Evolutionary conservation across 2,113 vertebrate genomes (phyloP), one percentile per base, ranked within the genome.

Genomic region (Chaetura pelagica): DNA sequence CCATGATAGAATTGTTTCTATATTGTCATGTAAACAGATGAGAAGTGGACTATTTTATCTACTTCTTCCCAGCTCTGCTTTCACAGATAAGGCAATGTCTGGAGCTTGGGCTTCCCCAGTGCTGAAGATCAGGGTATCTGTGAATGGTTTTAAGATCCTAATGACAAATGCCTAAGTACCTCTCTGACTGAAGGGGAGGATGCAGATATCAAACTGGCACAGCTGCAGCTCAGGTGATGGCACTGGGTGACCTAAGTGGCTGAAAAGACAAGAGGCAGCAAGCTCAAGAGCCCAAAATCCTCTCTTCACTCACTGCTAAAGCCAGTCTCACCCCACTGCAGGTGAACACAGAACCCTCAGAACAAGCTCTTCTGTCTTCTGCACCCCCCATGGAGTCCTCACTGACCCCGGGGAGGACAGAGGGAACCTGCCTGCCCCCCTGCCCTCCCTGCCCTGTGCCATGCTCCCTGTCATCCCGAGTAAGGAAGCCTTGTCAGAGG

Each of bases 201-300:
- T 1, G 0, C 2, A 2, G 38, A 26, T 75, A 32, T 34, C 14
- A 62, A 26, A 18, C 4, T 0, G 1, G 30, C 11, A 26, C 14
- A 12, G 7, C 0, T 48, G 9, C 12, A 24, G 52, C 19, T 23
- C 57, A 24, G 10, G 34, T 4, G 1, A 46, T 15, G 32, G 57
- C 69, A 58, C 20, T 10, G 24, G 18, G 27, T 0, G 3, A 58
- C 18, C 4, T 24, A 10, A 16, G 30, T 1, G 19, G 4, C 35
- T 58, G 23, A 16, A 12, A 75, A 19, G 38, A 11, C 66, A 72
- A 40, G 48, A 5, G 6, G n/a, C 38, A 63, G 19, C n/a, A 32
- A 23, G 20, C 7, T 23, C 2, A 2, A 14, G 15, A 71, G 23
- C 42, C 22, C 24, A 11, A 63, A 55, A 68, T 42, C 38, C n/a